Conservation (phyloP, 2,797 vertebrate genomes). For the Xiphophorus birchmanni region DNA sequence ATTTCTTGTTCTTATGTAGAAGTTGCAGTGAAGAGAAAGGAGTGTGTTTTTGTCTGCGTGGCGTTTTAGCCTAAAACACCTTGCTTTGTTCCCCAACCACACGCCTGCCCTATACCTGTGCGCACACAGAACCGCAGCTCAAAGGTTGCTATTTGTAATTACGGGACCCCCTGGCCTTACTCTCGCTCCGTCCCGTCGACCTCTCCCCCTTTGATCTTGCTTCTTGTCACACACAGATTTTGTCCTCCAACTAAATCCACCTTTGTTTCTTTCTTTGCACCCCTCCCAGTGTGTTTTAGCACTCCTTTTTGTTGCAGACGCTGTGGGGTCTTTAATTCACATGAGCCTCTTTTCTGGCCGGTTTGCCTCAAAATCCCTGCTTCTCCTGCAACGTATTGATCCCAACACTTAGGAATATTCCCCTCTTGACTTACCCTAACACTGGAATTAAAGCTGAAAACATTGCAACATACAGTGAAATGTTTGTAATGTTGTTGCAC, state of each 20-base stretch:
- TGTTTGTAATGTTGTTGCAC: not conserved
- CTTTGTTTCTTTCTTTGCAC: constrained; percentile 69
- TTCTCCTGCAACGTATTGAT: constrained; percentile 62
- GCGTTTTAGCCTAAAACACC: constrained; percentile 81
- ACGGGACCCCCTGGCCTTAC: constrained; percentile 91
- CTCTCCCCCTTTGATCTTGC: constrained; percentile 89
- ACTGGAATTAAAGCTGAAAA: not conserved
- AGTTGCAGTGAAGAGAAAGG: constrained; percentile 70
- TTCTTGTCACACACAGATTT: constrained; percentile 82
- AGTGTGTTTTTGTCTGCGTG: constrained; percentile 58
- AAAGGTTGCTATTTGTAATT: constrained; percentile 94
- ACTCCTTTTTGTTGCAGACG: constrained; percentile 87
- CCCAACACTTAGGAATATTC: constrained; percentile 58
- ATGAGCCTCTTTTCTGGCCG: constrained; percentile 75
- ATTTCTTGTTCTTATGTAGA: constrained; percentile 55
- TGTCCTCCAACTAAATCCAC: constrained; percentile 75
- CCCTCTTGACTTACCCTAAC: constrained; percentile 22
- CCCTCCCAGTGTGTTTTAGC: constrained; percentile 61
- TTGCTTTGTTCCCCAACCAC: constrained; percentile 82
- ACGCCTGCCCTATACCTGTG: constrained; percentile 25
- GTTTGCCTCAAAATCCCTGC: constrained; percentile 73
- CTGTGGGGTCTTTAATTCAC: constrained; percentile 91
- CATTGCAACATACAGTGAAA: not conserved
- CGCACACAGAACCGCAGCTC: constrained; percentile 53
- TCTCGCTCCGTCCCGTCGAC: constrained; percentile 77